Percentiles rank a stretch among this genome's conserved stretches.
Conservation (phyloP, 2,797 vertebrate species). For the Sciurus carolinensis region DNA sequence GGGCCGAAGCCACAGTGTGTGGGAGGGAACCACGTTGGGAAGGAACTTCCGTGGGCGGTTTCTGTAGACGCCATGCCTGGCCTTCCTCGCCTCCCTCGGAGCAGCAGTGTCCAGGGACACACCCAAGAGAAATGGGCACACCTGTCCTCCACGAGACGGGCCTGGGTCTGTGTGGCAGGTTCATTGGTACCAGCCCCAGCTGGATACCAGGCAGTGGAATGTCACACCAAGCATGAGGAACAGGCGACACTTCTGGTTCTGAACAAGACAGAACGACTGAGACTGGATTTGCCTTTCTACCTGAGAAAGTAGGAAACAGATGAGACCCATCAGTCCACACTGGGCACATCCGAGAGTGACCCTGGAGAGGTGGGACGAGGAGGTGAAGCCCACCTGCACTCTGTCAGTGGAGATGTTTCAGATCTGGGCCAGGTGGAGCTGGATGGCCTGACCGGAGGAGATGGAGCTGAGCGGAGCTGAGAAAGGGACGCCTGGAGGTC, state of each 20-base stretch:
- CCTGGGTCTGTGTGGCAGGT: fast-evolving
- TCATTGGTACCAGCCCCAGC: fast-evolving
- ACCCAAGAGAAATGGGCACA: fast-evolving
- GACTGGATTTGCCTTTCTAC: background rate
- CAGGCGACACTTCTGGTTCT: background rate
- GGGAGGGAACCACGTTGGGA: background rate
- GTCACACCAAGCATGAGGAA: fast-evolving
- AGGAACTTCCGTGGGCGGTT: background rate
- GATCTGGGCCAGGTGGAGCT: fast-evolving
- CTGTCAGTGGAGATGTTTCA: background rate
- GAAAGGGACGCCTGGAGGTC: background rate
- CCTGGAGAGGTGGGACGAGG: fast-evolving
- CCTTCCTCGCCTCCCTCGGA: too few relatives aligned
- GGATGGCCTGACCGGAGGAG: background rate
- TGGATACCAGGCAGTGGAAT: fast-evolving
- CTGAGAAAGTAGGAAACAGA: background rate
- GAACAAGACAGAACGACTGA: background rate
- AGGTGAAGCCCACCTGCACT: fast-evolving
- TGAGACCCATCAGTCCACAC: fast-evolving
- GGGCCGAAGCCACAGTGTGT: background rate
- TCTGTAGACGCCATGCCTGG: fast-evolving
- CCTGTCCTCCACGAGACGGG: fast-evolving
- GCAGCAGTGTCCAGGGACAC: background rate
- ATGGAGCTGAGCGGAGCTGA: background rate
- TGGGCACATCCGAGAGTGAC: background rate